Evolutionary conservation across 2,113 vertebrate species (phyloP), one percentile per base, ranked within the genome.

Genomic region (Oreotrochilus melanogaster): DNA sequence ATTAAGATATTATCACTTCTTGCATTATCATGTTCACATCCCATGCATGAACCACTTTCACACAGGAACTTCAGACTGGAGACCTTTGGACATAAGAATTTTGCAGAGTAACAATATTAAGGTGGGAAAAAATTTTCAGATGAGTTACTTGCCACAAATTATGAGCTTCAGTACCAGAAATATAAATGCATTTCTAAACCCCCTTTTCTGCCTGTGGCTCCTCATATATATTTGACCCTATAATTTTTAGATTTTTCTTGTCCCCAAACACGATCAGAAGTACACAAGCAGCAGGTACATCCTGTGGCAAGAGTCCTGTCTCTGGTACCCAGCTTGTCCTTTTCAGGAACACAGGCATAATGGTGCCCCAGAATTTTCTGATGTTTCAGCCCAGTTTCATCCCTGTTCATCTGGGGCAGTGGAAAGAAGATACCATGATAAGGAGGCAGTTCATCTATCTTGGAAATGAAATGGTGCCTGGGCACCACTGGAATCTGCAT

Each of bases 1-100:
- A 95, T 91, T 87, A 85, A 72, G 35, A 45, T n/a, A 48, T 89
- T 89, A 89, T 93, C 57, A 42, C 69, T 87, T 86, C 43, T 31
- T 78, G 45, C 65, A 71, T 70, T 90, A 91, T 71, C 60, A 57
- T 84, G 30, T 74, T 95, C 61, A 64, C 1, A 0, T 74, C 86
- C n/a, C 27, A 12, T 47, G 31, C 51, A 23, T 65, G 57, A 92
- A 71, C 25, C 53, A 84, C 92, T 96, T 95, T 97, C 95, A 90
- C 67, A 71, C 4, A 51, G 69, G 24, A 86, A 78, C 51, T 70
- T 92, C 12, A 85, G 24, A 66, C 43, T 30, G 54, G 18, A 61
- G 66, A 86, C 12, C 60, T 93, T 90, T 84, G 69, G 47, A 80
- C 47, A n/a, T 18, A 12, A 64, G 42, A 70, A 14, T 39, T 90